Evolutionary conservation across 2,113 vertebrate genomes (phyloP), one percentile per base, ranked within the genome.

Genomic region (Tenebrosternarchus preto): DNA sequence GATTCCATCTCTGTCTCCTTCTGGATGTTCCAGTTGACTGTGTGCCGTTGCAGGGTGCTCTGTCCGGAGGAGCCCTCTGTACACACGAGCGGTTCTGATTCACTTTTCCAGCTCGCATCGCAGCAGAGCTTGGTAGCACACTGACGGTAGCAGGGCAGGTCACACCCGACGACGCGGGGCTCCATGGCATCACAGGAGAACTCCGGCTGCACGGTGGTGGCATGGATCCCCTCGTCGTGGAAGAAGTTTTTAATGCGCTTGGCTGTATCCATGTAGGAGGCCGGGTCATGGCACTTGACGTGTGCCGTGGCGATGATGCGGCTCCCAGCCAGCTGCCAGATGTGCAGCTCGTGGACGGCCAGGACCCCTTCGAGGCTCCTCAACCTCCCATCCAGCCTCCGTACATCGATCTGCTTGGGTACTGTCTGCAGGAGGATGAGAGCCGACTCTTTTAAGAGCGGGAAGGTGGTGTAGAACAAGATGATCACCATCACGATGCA

Each of bases 351-450:
- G 0, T 95, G 95, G 76, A 96, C 92, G 19, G 94, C 94, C 83
- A 95, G 92, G 0, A 96, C 94, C 31, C 95, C 95, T 66, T 94
- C 93, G 1, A 96, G 87, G 67, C 81, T 90, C 16, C 90, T 89
- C 17, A 96, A 88, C 31, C 94, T 94, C 36, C 92, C 89, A 80
- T 94, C 90, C 90, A 96, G 90, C 82, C 91, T 91, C 78, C 88
- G 91, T 82, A 96, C 92, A 60, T 96, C 93, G 78, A 96, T 94
- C 84, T 95, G 94, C 68, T 96, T 94, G 36, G 95, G 95, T 84
- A 96, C 95, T 43, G 95, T 95, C 87, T 96, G 95, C 0, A 96
- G 87, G 63, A 96, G 94, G 80, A 96, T 95, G 53, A 96, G 94
- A 43, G 94, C 94, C 17, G 95, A 96, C 82, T 96, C 94, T 86